These are phyloP conservation scores for Argynnis bischoffii DNA, from an alignment of 2,888 invertebrate species.

Conservation along the genomic window DNA sequence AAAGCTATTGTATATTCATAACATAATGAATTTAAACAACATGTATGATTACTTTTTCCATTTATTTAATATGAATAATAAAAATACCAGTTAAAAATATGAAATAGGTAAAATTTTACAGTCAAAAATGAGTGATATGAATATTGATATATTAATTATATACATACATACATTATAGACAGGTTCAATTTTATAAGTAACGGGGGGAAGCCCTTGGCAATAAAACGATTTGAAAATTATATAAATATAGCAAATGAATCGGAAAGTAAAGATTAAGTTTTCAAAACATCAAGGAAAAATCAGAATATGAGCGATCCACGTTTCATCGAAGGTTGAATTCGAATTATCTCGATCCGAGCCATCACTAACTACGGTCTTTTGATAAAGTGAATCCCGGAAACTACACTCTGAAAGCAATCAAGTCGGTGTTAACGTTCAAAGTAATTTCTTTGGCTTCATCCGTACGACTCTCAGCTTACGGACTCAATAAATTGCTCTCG, in stretches of 20 bases:
- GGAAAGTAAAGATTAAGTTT: not conserved
- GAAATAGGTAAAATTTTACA: too few species aligned
- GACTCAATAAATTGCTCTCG: conserved; percentile 35
- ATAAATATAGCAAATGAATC: too few species aligned
- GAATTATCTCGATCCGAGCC: conserved; percentile 16
- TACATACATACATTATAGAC: too few species aligned
- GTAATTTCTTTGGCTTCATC: conserved; percentile 68
- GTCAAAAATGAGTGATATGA: too few species aligned
- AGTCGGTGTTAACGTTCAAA: conserved; percentile 64
- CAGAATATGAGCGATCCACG: conserved; percentile 10
- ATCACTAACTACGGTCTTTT: conserved; percentile 50
- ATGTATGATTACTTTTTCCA: not conserved
- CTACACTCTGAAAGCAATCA: conserved; percentile 69
- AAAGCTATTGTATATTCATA: conserved; percentile 7
- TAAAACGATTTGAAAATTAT: too few species aligned
- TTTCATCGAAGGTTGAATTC: conserved; percentile 17
- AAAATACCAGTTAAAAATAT: too few species aligned
- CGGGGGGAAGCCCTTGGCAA: too few species aligned
- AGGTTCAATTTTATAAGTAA: too few species aligned
- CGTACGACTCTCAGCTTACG: conserved; percentile 41
- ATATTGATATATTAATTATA: too few species aligned
- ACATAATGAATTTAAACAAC: conserved; percentile 5
- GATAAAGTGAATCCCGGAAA: conserved; percentile 58
- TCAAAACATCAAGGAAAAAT: conserved; percentile 6
- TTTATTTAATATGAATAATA: too few species aligned